These are phyloP conservation scores for Baronia brevicornis DNA, from an alignment of 2,888 invertebrate species.

Conservation along the genomic window DNA sequence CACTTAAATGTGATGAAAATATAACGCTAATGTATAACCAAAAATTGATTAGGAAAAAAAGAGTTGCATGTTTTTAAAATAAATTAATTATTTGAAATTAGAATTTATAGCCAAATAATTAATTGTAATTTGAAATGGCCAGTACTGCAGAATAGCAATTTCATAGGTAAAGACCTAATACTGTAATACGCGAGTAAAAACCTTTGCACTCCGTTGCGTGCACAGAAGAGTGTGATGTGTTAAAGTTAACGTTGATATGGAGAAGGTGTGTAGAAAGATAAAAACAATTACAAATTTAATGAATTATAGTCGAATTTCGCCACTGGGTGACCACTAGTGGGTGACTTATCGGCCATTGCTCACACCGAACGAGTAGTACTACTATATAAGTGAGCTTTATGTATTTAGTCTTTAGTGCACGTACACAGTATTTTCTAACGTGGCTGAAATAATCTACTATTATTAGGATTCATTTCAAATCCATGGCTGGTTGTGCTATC, in stretches of 20 bases:
- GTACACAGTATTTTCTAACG: slow-evolving; percentile 64
- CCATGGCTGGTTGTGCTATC: slow-evolving; percentile 55
- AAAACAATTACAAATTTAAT: no score
- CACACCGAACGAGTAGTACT: slow-evolving; percentile 67
- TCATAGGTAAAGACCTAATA: no score
- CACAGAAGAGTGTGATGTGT: no score
- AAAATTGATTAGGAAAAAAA: background rate
- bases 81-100: background rate
- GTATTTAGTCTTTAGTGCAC: slow-evolving; percentile 58
- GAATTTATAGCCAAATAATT: background rate
- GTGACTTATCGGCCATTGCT: no score
- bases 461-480: slow-evolving; percentile 70
- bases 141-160: slow-evolving; percentile 67
- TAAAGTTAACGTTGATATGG: no score
- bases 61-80: background rate
- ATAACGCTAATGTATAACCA: background rate
- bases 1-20: no score
- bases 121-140: slow-evolving; percentile 38
- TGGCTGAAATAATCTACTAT: slow-evolving; percentile 70
- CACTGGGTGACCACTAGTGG: no score
- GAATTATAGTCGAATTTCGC: no score
- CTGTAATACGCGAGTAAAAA: no score
- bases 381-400: slow-evolving; percentile 60
- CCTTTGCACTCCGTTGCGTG: no score
- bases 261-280: no score